These are phyloP conservation scores for Nyctibius grandis DNA, from an alignment of 2,797 vertebrate species.

Conservation along the genomic window DNA sequence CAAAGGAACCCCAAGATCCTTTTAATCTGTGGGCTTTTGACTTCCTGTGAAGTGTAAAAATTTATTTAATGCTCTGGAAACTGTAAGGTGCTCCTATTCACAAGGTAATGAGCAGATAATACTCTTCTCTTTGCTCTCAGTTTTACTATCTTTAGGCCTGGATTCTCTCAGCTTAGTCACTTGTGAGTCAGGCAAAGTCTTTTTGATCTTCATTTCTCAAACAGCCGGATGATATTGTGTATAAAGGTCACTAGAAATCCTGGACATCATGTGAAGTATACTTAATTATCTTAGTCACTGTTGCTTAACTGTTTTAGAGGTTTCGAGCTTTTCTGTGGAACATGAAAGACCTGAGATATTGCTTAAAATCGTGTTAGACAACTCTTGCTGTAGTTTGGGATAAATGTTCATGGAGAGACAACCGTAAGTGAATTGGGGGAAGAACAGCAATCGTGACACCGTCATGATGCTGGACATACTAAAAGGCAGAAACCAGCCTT, in stretches of 20 bases:
- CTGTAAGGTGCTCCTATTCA: not conserved
- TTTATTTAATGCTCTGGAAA: not conserved
- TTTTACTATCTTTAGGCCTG: conserved; percentile 30
- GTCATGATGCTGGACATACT: not conserved
- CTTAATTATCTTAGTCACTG: conserved; percentile 15
- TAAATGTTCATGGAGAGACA: not conserved
- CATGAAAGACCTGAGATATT: not conserved
- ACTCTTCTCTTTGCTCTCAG: not conserved
- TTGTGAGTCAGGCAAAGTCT: conserved; percentile 22
- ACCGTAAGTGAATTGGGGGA: fast-evolving
- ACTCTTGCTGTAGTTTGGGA: not conserved
- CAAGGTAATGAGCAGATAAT: not conserved
- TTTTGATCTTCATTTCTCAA: conserved; percentile 4
- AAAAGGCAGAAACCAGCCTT: not conserved
- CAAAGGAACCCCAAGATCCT: not conserved
- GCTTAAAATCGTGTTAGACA: not conserved
- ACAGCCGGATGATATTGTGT: not conserved
- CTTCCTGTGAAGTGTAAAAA: not conserved
- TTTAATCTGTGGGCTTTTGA: not conserved
- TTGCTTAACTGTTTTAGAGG: not conserved
- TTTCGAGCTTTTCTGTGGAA: not conserved
- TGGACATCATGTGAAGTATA: not conserved
- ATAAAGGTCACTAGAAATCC: conserved; percentile 31
- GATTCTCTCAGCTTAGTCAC: conserved; percentile 31
- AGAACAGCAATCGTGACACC: not conserved